phyloP scores from a whole-genome alignment of 1,140 invertebrate species.

The Yoshiicerus persimilis region DNA sequence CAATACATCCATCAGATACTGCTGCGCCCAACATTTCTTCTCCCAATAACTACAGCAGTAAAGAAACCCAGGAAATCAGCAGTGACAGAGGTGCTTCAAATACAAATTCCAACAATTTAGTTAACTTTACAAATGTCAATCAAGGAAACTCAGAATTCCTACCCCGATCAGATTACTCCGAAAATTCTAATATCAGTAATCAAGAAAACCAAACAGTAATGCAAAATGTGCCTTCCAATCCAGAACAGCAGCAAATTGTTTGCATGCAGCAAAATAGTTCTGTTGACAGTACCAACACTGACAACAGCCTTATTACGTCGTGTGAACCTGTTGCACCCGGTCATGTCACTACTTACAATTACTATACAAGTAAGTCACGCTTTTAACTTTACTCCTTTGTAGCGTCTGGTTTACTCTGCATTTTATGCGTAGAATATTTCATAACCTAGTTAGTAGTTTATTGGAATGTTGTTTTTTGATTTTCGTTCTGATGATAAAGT shows the following conservation, averaged over 20 bases:
- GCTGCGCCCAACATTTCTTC: not conserved
- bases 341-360: conserved; percentile 30
- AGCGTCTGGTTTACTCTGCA: not conserved
- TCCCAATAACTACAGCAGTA: not conserved
- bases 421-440: not conserved
- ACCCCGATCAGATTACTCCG: not conserved
- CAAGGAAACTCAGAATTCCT: not conserved
- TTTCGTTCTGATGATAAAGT: too few species aligned
- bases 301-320: conserved; percentile 30
- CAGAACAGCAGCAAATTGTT: not conserved
- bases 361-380: conserved; percentile 45
- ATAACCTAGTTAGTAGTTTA: too few species aligned
- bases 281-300: not conserved
- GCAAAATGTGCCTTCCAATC: conserved; percentile 36
- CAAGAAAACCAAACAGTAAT: not conserved
- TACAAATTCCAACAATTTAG: not conserved
- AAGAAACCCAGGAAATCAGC: not conserved
- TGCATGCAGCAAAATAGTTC: not conserved
- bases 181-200: not conserved
- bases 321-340: conserved; percentile 23
- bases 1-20: not conserved
- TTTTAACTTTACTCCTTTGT: not conserved
- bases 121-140: not conserved
- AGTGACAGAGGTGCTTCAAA: not conserved
- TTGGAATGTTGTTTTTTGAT: too few species aligned